Evolutionary conservation across 2,888 invertebrate species (phyloP), one percentile per base, ranked within the genome.

Genomic region (Lamellibrachia satsuma): DNA sequence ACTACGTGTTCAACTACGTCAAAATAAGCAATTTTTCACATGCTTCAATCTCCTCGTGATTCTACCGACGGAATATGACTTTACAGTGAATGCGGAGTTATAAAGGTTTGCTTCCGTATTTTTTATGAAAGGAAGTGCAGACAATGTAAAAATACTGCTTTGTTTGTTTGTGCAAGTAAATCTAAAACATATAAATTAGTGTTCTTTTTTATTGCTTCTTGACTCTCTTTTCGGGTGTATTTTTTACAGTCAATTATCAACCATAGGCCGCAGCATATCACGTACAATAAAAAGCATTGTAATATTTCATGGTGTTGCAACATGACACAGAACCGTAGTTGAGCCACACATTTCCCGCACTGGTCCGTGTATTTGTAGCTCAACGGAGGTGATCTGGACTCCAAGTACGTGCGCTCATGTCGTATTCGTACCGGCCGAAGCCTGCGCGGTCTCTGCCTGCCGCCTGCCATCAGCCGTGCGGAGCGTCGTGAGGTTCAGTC

Each of bases 401-500:
- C 90, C 7, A 94, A 94, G 92, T 95, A 94, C 94, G 94, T 95
- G 22, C 92, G 94, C 90, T 95, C 95, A 22, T 93, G 93, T 92
- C 94, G 95, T 55, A 93, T 95, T 39, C 93, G 95, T 60, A 93
- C 94, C 9, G 94, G 94, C 3, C 94, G 95, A 90, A 93, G 94
- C 90, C 92, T 95, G 39, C 93, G 94, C 11, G 95, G 95, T n/a
- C 93, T 94, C 75, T 93, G 93, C 51, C 93, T 95, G 52, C 95
- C 95, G 15, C 94, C 95, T 6, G 93, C 94, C 60, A 94, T 94
- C 92, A 92, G 93, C 91, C 93, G 95, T 15, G 95, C 94, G 39
- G 95, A 95, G 93, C 93, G 95, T 55, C 93, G 95, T 39, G 93
- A 95, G 92, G 94, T 95, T 9, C 94, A 94, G 93, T 52, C 90